Evolutionary conservation across 2,888 invertebrate genomes (phyloP), one percentile per base, ranked within the genome.

Genomic region (Allophyes oxyacanthae): DNA sequence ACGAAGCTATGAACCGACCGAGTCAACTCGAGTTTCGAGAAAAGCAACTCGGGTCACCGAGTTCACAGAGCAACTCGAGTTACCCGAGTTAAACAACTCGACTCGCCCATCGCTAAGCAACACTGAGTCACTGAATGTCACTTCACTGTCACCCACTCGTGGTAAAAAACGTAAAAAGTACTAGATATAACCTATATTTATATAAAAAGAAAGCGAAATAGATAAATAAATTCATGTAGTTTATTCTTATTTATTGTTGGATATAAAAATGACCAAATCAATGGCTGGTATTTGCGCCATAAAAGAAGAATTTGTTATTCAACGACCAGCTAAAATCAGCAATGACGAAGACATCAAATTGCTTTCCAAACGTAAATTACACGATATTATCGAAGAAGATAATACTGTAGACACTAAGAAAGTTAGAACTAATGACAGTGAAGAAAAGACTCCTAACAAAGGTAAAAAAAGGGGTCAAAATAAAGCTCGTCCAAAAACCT

Each of bases 401-500:
- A 68, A 60, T 61, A 72, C 72, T 34, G 28, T 46, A 36, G 82
- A 86, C 15, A 75, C 42, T 37, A 90, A 91, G 59, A 87, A 81
- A 68, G 30, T 68, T 51, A 89, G 82, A 82, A 68, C 54, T 15
- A 74, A 75, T 8, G 75, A 84, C 28, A 64, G 64, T 44, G 71
- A 71, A 9, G 64, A 66, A 30, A 71, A 74, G 43, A 7, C 44
- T 7, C 44, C 51, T 13, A 66, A 65, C 50, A 90, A 89, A 68
- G 77, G 72, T 53, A 93, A 87, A 70, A 91, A 86, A 66, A 91
- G 94, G 81, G 97, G 98, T 0, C 97, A 97, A 86, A 98, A 98
- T 84, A 98, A 98, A 89, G 94, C 96, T 0, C 94, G 98, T 59
- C 97, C 97, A n/a, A 95, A 95, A 46, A 96, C 96, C 0, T 96